Evolutionary conservation across 2,888 invertebrate genomes (phyloP), one percentile per base, ranked within the genome.

Genomic region (Drosophila bunnanda): DNA sequence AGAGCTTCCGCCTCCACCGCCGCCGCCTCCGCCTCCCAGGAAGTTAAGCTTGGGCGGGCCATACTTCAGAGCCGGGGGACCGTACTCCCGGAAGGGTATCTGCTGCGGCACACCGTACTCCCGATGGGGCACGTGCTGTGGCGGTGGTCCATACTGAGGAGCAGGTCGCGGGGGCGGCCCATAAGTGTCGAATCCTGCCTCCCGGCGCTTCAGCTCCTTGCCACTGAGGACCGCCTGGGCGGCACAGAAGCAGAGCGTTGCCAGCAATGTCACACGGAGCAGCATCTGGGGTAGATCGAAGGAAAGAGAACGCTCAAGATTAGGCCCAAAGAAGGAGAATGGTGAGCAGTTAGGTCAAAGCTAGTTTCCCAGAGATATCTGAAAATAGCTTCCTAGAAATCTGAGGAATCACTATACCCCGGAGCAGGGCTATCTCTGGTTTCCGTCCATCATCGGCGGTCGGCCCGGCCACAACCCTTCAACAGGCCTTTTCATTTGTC

Each of bases 121-220:
- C n/a, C 93, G 93, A 1, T 93, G 92, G 0, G 95, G 94, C 0
- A 93, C 92, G 0, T 94, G 94, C 78, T 91, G 87, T 36, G 93
- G 93, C 0, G 94, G 92, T 41, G 91, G 91, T 10, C 89, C 89
- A 44, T 88, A 80, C 54, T 91, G 85, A 17, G 92, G 91, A 39
- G 93, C 93, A 28, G 93, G 93, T 7, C 93, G 92, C 17, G 93
- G 93, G 0, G 94, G 94, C 0, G 94, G 94, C 0, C 94, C 94
- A 50, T 94, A 94, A 0, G 92, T 85, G 0, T 94, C 93, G 12
- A 94, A 77, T 6, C 72, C 75, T 0, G 82, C 80, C 39, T 88
- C 90, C 5, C 87, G 82, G 82, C 92, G 58, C 73, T 91, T 82
- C 4, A 82, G 22, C 4, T 89, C 85, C 55, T 90, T 89, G 50